A percentile compares a stretch with the other conserved stretches of the same genome.
Conservation (phyloP, 2,113 vertebrate species). For the Macroglossus sobrinus region DNA sequence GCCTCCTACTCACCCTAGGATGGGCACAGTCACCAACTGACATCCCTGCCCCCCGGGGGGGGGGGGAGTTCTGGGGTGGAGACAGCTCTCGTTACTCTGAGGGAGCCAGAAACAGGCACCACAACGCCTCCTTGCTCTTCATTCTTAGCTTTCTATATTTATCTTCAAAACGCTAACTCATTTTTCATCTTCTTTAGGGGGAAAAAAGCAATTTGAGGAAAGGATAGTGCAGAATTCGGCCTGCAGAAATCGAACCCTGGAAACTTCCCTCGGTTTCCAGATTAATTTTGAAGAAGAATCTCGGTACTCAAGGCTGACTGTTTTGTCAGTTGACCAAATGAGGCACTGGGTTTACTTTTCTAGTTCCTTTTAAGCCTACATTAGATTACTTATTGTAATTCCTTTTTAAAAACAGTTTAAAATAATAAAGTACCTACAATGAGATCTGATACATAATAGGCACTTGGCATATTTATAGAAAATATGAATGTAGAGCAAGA, state of each 20-base stretch:
- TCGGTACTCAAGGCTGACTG: background rate
- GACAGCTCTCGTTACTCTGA: background rate
- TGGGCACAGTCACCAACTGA: background rate
- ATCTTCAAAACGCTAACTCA: background rate
- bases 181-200: background rate
- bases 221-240: background rate
- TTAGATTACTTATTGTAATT: background rate
- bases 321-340: background rate
- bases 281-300: background rate
- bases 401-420: background rate
- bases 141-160: background rate
- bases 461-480: background rate
- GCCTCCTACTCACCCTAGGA: background rate
- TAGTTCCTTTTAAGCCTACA: background rate
- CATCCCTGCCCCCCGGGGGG: background rate
- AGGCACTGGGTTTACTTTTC: background rate
- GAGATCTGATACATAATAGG: background rate
- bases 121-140: background rate
- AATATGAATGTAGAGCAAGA: background rate
- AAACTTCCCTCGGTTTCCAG: background rate
- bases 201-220: background rate
- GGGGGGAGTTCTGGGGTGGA: fast-evolving
- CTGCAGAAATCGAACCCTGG: background rate
- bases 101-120: background rate
- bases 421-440: background rate